phyloP scores from a whole-genome alignment of 2,113 vertebrate genomes.

The Dromas ardeola region DNA sequence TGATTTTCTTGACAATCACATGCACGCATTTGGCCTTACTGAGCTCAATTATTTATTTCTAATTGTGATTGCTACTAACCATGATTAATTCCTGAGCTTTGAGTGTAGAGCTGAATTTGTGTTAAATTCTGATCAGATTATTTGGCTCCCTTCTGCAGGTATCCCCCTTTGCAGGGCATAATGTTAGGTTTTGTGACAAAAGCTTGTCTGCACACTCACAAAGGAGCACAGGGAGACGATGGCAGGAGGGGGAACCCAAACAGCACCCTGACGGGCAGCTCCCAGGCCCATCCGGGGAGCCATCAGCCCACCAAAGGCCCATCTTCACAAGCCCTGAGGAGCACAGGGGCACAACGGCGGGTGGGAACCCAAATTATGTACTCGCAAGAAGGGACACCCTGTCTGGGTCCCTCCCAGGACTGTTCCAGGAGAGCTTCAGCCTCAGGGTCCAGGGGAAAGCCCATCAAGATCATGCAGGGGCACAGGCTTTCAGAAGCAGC shows the following conservation, averaged over 20 bases:
- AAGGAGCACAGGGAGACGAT: background rate
- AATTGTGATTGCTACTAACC: background rate
- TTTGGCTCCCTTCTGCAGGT: background rate
- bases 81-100: background rate
- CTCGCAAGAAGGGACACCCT: background rate
- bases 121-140: background rate
- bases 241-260: background rate
- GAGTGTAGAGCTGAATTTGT: background rate
- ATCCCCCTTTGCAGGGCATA: background rate
- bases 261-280: background rate
- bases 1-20: background rate
- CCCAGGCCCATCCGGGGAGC: background rate
- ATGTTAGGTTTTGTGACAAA: background rate
- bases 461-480: background rate
- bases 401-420: too few relatives aligned
- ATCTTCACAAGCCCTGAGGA: background rate
- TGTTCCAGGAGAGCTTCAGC: background rate
- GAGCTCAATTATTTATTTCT: background rate
- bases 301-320: background rate
- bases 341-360: background rate
- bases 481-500: background rate
- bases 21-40: background rate
- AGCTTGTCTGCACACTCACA: background rate
- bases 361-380: background rate
- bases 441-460: background rate